These are phyloP conservation scores for Lycodopsis pacificus DNA, from an alignment of 2,797 vertebrate species.

Conservation along the genomic window DNA sequence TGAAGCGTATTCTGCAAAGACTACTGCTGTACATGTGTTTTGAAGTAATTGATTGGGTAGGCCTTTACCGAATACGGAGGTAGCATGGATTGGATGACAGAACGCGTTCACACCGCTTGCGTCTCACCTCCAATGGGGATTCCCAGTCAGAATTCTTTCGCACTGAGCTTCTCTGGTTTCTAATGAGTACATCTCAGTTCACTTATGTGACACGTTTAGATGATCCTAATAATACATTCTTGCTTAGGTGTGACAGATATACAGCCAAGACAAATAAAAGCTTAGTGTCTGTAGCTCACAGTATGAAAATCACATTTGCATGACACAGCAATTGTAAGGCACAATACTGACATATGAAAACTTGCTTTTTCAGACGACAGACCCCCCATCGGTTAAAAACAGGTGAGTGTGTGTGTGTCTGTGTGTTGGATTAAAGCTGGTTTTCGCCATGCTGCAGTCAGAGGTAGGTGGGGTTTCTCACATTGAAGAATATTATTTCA, in stretches of 20 bases:
- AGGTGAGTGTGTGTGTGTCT: neutral
- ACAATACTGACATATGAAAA: neutral
- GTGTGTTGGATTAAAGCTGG: neutral
- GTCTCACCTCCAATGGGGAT: neutral
- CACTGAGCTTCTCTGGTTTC: neutral
- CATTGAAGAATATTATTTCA: too few species aligned
- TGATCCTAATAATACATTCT: neutral
- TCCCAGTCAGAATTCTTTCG: neutral
- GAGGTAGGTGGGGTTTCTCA: neutral
- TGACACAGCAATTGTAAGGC: too few species aligned
- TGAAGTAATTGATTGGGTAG: too few species aligned
- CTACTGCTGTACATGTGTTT: too few species aligned
- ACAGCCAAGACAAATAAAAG: too few species aligned
- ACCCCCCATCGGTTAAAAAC: neutral
- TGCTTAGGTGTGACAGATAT: too few species aligned
- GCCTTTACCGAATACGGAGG: too few species aligned
- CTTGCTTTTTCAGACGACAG: rapidly evolving
- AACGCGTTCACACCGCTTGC: neutral
- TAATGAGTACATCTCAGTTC: neutral
- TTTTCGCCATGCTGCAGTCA: neutral
- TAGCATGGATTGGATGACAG: too few species aligned
- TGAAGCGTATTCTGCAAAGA: too few species aligned
- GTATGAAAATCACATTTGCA: too few species aligned
- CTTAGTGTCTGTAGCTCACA: too few species aligned
- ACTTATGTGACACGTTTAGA: neutral